Evolutionary conservation across 2,888 invertebrate genomes (phyloP).

Genomic region (Orthosia cruda): DNA sequence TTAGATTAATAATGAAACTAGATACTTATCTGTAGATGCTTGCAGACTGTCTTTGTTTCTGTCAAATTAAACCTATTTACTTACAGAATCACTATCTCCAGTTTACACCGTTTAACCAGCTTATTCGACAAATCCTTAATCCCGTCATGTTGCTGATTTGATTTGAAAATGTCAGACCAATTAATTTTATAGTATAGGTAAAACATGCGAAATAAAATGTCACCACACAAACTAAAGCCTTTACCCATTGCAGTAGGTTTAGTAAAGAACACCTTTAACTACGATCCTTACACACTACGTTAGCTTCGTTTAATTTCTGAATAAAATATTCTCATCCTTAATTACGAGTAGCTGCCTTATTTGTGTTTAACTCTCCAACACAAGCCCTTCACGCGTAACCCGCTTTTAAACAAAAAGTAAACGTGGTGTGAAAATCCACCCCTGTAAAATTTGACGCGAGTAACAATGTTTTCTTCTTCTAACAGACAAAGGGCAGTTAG

Average conservation of each 20-base stretch:
- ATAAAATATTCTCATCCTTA: neutral
- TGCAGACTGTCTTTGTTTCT: neutral
- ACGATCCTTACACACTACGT: no score
- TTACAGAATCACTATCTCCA: constrained; percentile 3
- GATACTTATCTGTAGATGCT: neutral
- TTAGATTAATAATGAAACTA: constrained; percentile 32
- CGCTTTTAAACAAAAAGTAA: constrained; percentile 16
- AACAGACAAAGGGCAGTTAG: constrained; percentile 64
- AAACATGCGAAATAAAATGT: no score
- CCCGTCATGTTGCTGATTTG: constrained; percentile 21
- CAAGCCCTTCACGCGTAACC: neutral
- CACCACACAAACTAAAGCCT: no score
- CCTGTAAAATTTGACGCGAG: no score
- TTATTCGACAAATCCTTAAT: constrained; percentile 27
- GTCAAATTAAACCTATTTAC: constrained; percentile 2
- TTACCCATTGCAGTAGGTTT: no score
- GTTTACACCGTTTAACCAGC: constrained; percentile 6
- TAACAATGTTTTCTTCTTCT: no score
- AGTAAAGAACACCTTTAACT: no score
- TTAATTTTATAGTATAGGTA: neutral
- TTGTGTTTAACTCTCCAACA: neutral
- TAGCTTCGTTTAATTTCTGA: no score
- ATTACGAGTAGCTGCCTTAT: neutral
- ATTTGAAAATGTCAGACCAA: no score
- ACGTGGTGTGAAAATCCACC: no score